Conservation (phyloP, 2,888 invertebrate genomes). For the Orchesella flavescens region DNA sequence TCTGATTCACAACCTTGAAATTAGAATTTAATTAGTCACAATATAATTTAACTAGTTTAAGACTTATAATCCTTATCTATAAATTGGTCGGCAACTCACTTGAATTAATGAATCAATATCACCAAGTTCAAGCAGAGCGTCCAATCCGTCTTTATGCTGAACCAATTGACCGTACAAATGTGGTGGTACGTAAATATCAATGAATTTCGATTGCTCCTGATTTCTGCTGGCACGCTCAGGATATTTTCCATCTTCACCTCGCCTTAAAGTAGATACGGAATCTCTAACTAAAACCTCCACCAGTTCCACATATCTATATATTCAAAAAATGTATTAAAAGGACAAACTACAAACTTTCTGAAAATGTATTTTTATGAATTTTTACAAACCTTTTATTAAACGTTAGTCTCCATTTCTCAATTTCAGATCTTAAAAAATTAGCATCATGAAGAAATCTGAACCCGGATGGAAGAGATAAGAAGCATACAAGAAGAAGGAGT, state of each 20-base stretch:
- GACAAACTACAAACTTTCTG: not conserved
- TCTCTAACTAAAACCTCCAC: constrained; percentile 93
- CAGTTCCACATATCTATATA: constrained; percentile 84
- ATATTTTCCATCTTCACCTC: constrained; percentile 85
- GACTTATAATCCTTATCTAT: no score
- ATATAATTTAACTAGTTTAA: no score
- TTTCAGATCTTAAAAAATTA: constrained; percentile 82
- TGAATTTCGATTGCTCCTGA: constrained; percentile 73
- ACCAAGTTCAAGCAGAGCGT: constrained; percentile 76
- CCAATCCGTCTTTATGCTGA: constrained; percentile 80
- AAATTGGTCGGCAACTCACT: constrained; percentile 33
- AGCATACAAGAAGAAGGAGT: constrained; percentile 83
- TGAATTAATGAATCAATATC: constrained; percentile 65
- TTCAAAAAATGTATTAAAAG: not conserved
- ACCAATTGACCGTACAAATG: constrained; percentile 90
- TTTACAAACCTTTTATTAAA: constrained; percentile 81
- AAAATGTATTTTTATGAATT: not conserved
- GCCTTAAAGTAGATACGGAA: constrained; percentile 87
- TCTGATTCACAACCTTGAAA: constrained; percentile 74
- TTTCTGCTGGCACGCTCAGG: constrained; percentile 80
- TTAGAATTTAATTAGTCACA: constrained; percentile 23
- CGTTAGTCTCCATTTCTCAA: constrained; percentile 85
- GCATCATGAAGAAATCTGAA: constrained; percentile 80
- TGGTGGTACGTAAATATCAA: constrained; percentile 78
- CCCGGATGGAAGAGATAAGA: constrained; percentile 83